Percentiles rank a stretch among this genome's conserved stretches.
phyloP scores from a whole-genome alignment of 2,797 vertebrate species.

The Rhinophrynus dorsalis region DNA sequence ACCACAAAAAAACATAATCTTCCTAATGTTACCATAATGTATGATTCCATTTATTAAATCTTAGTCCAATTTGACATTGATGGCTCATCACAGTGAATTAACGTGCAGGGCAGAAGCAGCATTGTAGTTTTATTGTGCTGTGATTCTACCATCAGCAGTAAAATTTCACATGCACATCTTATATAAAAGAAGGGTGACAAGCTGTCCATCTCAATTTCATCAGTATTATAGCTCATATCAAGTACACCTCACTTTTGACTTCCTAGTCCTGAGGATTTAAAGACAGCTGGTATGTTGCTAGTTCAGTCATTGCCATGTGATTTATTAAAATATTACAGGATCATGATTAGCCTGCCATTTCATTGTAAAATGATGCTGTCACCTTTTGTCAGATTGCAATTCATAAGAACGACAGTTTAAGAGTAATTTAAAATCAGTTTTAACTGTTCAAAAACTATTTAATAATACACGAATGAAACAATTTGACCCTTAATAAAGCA shows the following conservation, averaged over 20 bases:
- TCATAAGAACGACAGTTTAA: slow-evolving; percentile 46
- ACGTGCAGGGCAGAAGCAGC: background rate
- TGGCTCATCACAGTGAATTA: slow-evolving; percentile 8
- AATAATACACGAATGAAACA: too few relatives aligned
- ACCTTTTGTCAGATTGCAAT: slow-evolving; percentile 51
- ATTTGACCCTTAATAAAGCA: background rate
- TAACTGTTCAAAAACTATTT: background rate
- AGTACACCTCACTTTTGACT: slow-evolving; percentile 39
- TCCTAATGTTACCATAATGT: too few relatives aligned
- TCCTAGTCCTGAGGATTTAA: slow-evolving; percentile 34
- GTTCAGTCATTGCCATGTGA: slow-evolving; percentile 44
- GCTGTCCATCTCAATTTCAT: slow-evolving; percentile 41
- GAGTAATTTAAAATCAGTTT: background rate
- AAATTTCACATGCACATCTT: slow-evolving; percentile 27
- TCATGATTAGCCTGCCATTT: slow-evolving; percentile 50
- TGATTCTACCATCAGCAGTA: slow-evolving; percentile 41
- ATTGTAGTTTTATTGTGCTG: slow-evolving; percentile 12
- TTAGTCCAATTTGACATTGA: background rate
- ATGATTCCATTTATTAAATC: background rate
- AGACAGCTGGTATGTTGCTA: slow-evolving; percentile 31
- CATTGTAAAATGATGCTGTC: slow-evolving; percentile 53
- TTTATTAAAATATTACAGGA: slow-evolving; percentile 56
- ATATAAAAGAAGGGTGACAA: slow-evolving; percentile 44
- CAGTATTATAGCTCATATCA: slow-evolving; percentile 15
- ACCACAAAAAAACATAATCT: too few relatives aligned